Conservation (phyloP, 2,113 vertebrate genomes). For the Gymnarchus niloticus region DNA sequence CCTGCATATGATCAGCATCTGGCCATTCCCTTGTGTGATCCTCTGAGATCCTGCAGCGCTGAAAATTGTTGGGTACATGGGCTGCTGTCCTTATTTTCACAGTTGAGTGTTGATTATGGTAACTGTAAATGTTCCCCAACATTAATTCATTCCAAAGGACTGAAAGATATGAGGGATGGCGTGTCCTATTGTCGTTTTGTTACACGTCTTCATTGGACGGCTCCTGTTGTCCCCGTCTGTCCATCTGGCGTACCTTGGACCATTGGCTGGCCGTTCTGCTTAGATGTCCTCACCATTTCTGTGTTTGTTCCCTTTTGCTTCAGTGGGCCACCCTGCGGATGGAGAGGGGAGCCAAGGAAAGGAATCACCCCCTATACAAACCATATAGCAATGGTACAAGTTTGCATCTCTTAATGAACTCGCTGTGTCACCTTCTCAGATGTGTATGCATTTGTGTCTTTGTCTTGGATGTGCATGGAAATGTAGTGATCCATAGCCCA, state of each 20-base stretch:
- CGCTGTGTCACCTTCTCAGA: background rate
- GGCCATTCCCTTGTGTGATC: too few relatives aligned
- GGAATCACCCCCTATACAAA: slow-evolving; percentile 75
- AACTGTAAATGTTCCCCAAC: too few relatives aligned
- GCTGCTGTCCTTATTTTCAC: too few relatives aligned
- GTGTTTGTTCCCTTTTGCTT: slow-evolving; percentile 27
- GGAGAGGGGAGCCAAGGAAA: slow-evolving; percentile 78
- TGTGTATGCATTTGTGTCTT: background rate
- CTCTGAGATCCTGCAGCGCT: too few relatives aligned
- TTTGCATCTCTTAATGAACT: slow-evolving; percentile 22
- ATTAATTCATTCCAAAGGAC: background rate
- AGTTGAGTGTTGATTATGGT: too few relatives aligned
- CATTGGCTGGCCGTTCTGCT: background rate
- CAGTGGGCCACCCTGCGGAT: slow-evolving; percentile 82
- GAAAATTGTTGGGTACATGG: too few relatives aligned
- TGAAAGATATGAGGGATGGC: background rate
- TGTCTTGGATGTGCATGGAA: background rate
- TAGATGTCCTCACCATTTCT: background rate
- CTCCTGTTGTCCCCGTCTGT: background rate
- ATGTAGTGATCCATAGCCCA: background rate
- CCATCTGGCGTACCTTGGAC: background rate
- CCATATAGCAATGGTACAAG: slow-evolving; percentile 82
- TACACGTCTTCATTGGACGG: background rate
- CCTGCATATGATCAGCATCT: too few relatives aligned
- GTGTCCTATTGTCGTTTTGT: background rate